Base-by-base conservation (phyloP, 2,888 invertebrate species). In the Melinaea menophilus region DNA sequence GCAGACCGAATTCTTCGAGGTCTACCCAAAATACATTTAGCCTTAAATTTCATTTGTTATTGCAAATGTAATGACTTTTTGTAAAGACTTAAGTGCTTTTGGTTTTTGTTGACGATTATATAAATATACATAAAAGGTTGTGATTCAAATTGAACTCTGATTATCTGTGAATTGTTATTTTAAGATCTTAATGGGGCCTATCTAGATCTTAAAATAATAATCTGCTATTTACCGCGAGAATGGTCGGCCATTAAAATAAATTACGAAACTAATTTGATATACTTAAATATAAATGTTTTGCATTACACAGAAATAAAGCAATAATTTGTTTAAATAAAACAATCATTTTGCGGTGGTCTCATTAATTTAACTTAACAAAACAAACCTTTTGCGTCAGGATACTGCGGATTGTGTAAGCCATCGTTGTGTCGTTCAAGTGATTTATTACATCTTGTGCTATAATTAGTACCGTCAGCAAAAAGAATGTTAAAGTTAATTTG, bases 311-410 rank as follows among this genome's bases (percentile, higher is more conserved):
- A 51, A 5, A 51, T 51, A 31, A 9, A 5, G 51, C 51, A 31
- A 51, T 31, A 51, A 11, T 11, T 51, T 31, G 51, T 74, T 72
- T 73, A 74, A 80, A 78, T 72, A 76, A 77, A 75, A 73, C 72
- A 71, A 79, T 80, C 80, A 85, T 84, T 82, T 82, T 78, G 77
- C 79, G 81, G 78, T 80, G 77, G 76, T 75, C 77, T 72, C 84
- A 84, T 86, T 83, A 84, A 86, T 86, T 85, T 80, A 78, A 81
- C 80, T 81, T 80, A 81, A 85, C 84, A 85, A 84, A 84, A 82
- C 80, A 78, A 78, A 78, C 79, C 71, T 81, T 80, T 80, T 77
- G 76, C 77, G 75, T 75, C 78, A 77, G 78, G 79, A 77, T 81
- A 78, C 75, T 61, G 63, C 55, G 63, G 48, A 55, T 48, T 55